phyloP scores from a whole-genome alignment of 1,140 invertebrate species.

The Euglossa dilemma region DNA sequence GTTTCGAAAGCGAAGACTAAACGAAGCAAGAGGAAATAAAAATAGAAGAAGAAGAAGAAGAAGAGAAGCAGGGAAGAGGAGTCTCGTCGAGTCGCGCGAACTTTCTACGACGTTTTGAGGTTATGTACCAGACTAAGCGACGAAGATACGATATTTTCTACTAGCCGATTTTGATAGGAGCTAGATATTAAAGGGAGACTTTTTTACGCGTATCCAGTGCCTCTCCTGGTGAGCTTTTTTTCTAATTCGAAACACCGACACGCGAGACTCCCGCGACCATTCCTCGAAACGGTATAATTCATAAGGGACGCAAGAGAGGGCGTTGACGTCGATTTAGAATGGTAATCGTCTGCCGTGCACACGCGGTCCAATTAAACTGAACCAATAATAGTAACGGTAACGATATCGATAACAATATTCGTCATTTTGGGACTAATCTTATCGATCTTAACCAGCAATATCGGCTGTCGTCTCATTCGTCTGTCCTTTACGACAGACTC shows the following conservation, averaged over 20 bases:
- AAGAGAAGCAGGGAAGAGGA: background rate
- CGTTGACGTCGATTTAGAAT: constrained; percentile 44
- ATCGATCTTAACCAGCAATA: constrained; percentile 10
- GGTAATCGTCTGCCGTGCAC: constrained; percentile 22
- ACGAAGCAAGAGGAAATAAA: background rate
- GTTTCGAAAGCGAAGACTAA: background rate
- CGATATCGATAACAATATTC: constrained; percentile 45
- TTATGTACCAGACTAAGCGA: background rate
- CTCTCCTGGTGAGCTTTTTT: constrained; percentile 28
- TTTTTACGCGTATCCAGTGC: constrained; percentile 30
- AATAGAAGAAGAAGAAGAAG: background rate
- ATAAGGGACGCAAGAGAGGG: background rate
- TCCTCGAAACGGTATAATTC: background rate
- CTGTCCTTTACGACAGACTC: constrained; percentile 10
- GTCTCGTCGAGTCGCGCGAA: constrained; percentile 19
- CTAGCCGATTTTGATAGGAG: constrained; percentile 54
- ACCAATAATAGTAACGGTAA: constrained; percentile 64
- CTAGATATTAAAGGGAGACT: constrained; percentile 3
- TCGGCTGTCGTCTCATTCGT: background rate
- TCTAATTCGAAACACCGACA: constrained; percentile 3
- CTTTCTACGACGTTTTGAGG: constrained; percentile 6
- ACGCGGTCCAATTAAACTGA: constrained; percentile 65
- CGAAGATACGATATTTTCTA: constrained; percentile 58
- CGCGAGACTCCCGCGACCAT: constrained; percentile 16
- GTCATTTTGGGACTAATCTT: constrained; percentile 15